Evolutionary conservation across 2,113 vertebrate genomes (phyloP).

Genomic region (Sinocyclocheilus grahami): DNA sequence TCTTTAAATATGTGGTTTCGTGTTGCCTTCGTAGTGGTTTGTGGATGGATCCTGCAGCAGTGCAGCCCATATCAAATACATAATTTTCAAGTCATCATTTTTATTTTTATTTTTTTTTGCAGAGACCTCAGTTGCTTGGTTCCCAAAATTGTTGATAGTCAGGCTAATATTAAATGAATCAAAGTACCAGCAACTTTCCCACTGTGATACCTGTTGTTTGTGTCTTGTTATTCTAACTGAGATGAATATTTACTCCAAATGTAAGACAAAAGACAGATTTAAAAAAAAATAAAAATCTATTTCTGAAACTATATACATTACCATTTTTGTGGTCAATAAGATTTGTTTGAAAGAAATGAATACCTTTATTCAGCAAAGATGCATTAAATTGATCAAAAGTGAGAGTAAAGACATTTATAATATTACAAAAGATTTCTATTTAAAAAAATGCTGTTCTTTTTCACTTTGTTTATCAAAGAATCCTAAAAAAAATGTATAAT

Average conservation of each 20-base stretch:
- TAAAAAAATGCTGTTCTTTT: no score
- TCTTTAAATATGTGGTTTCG: background rate
- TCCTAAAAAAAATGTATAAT: no score
- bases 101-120: background rate
- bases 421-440: no score
- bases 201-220: background rate
- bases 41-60: background rate
- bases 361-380: no score
- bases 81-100: background rate
- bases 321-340: no score
- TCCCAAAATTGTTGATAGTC: background rate
- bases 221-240: background rate
- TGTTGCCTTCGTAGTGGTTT: background rate
- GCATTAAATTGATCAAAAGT: no score
- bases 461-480: no score
- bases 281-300: no score
- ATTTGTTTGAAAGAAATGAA: no score
- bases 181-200: background rate
- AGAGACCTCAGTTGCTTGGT: background rate
- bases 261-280: background rate
- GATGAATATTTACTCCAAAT: constrained; percentile 5
- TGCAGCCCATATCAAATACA: background rate
- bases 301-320: no score
- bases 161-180: background rate
- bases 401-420: no score